Evolutionary conservation across 2,113 vertebrate species (phyloP).

Genomic region (Eurypyga helias): DNA sequence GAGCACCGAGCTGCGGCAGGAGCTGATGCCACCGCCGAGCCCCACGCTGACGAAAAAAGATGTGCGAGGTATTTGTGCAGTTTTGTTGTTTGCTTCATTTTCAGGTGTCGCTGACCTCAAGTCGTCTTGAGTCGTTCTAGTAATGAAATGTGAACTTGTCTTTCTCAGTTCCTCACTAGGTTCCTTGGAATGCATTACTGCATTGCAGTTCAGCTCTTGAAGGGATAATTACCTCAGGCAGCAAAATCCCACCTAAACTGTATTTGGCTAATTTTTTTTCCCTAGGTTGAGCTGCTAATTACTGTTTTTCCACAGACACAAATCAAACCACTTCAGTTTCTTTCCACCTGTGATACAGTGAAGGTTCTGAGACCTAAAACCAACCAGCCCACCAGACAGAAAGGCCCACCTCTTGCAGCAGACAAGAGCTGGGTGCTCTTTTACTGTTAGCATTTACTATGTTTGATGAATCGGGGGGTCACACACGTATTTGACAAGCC

Average conservation of each 20-base stretch:
- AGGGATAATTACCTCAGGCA: background rate
- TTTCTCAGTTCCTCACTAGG: accelerated
- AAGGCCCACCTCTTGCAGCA: background rate
- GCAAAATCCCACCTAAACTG: background rate
- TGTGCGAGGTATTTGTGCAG: background rate
- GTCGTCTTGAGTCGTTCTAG: background rate
- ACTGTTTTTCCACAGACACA: background rate
- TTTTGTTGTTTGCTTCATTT: background rate
- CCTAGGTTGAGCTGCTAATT: background rate
- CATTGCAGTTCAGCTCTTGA: background rate
- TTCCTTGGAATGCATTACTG: background rate
- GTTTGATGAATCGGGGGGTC: background rate
- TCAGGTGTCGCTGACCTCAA: background rate
- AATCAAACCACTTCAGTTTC: background rate
- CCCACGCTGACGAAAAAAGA: too few relatives aligned
- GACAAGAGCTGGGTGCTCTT: background rate
- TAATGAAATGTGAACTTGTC: background rate
- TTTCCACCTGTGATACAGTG: background rate
- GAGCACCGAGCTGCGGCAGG: too few relatives aligned
- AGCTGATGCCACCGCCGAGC: too few relatives aligned
- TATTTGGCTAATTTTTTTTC: background rate
- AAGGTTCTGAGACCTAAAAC: background rate
- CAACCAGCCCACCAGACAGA: background rate
- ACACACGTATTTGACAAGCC: accelerated
- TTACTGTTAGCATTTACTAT: background rate